Conservation (phyloP, 2,797 vertebrate genomes). For the Hypotaenidia okinawae region DNA sequence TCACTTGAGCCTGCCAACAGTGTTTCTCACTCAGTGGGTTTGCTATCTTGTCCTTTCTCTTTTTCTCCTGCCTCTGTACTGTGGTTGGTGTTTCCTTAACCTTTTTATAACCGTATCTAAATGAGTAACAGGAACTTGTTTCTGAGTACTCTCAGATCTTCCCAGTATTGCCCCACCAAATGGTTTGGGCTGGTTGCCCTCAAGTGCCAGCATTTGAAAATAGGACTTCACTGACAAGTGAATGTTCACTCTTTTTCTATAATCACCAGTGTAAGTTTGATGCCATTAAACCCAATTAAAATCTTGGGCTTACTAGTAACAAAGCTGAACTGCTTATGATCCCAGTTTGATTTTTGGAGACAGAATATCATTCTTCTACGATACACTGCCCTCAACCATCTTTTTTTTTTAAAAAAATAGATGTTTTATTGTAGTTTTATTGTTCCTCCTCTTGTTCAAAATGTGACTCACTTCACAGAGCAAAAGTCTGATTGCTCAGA, state of each 20-base stretch:
- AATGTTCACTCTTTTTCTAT: background rate
- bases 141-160: background rate
- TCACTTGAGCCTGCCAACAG: background rate
- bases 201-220: background rate
- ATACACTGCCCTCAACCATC: background rate
- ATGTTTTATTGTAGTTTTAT: background rate
- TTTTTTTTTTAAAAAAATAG: background rate
- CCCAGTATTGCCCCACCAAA: background rate
- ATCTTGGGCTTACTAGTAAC: background rate
- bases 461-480: background rate
- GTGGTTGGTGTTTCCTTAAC: background rate
- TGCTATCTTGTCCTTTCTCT: background rate
- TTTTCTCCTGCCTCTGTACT: background rate
- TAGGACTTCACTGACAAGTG: background rate
- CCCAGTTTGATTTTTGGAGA: background rate
- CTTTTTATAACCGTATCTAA: background rate
- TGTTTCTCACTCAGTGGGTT: background rate
- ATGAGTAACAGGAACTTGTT: background rate
- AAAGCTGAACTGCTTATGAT: background rate
- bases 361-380: background rate
- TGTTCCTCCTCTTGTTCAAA: background rate
- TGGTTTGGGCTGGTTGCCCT: background rate
- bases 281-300: slow-evolving; percentile 3
- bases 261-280: background rate
- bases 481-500: background rate